phyloP scores from a whole-genome alignment of 2,113 vertebrate genomes.

The Sinocyclocheilus rhinocerous region DNA sequence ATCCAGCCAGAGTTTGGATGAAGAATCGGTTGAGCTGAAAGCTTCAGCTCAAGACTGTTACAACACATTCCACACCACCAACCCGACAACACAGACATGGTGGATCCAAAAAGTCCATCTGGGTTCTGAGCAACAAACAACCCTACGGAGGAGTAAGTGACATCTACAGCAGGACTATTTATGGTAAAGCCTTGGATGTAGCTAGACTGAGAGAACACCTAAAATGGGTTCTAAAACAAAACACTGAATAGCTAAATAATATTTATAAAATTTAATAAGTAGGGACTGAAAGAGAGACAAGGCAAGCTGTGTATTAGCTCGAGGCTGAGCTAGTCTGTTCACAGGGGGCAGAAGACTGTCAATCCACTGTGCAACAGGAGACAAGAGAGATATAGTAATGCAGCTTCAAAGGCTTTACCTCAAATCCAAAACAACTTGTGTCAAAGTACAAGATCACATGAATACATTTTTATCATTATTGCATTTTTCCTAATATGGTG shows the following conservation, averaged over 20 bases:
- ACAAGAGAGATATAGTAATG: neutral
- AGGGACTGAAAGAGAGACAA: conserved; percentile 22
- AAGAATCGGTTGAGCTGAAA: neutral
- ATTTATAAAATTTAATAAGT: neutral
- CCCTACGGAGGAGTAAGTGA: neutral
- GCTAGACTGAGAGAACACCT: neutral
- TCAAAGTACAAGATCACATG: too few relatives aligned
- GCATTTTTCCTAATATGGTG: neutral
- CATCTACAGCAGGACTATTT: conserved; percentile 20
- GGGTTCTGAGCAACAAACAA: conserved; percentile 7
- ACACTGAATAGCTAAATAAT: neutral
- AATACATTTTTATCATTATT: neutral
- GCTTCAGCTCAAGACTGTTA: conserved; percentile 8
- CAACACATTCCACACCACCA: conserved; percentile 20
- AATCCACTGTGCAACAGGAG: conserved; percentile 21
- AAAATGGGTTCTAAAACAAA: neutral
- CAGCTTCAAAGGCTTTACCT: neutral
- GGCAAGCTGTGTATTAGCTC: neutral
- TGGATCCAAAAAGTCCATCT: conserved; percentile 9
- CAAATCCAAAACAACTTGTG: neutral
- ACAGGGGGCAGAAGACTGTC: conserved; percentile 18
- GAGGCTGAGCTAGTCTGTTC: conserved; percentile 1
- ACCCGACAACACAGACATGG: neutral
- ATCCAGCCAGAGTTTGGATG: conserved; percentile 37
- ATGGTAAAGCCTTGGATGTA: conserved; percentile 1